A percentile compares a stretch with the other conserved stretches of the same genome.
phyloP scores from a whole-genome alignment of 2,113 vertebrate genomes.

The Rhinogobius similis region DNA sequence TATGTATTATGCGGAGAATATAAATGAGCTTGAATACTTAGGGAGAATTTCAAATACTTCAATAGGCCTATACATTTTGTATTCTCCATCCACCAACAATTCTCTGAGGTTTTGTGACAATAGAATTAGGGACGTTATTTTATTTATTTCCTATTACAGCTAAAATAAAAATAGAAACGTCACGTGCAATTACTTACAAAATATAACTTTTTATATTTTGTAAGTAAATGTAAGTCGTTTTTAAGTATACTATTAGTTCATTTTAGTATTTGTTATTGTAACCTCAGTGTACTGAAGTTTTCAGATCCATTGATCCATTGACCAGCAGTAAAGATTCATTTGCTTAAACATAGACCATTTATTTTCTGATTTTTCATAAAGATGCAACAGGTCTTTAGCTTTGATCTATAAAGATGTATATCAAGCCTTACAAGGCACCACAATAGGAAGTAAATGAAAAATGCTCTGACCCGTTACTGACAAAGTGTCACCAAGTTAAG shows the following conservation, averaged over 20 bases:
- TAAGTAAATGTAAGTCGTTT: background rate
- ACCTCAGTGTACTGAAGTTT: background rate
- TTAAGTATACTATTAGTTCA: background rate
- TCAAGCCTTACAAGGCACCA: conserved; percentile 12
- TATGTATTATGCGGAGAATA: background rate
- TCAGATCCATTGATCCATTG: background rate
- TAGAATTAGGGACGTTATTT: background rate
- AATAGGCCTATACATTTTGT: background rate
- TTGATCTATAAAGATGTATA: conserved; percentile 39
- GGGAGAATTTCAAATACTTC: background rate
- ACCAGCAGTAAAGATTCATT: background rate
- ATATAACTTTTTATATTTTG: background rate
- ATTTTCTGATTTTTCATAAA: conserved; percentile 20
- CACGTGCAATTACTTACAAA: background rate
- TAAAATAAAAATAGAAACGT: too few relatives aligned
- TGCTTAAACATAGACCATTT: background rate
- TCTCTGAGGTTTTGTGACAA: background rate
- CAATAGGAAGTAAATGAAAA: conserved; percentile 33
- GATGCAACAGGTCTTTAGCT: conserved; percentile 13
- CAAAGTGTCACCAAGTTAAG: conserved; percentile 38
- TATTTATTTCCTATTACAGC: background rate
- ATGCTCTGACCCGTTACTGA: conserved; percentile 25
- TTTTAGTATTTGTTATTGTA: background rate
- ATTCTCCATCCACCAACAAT: background rate
- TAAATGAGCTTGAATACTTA: background rate